Evolutionary conservation across 1,140 invertebrate species (phyloP).

Genomic region (Drosophila bipectinata): DNA sequence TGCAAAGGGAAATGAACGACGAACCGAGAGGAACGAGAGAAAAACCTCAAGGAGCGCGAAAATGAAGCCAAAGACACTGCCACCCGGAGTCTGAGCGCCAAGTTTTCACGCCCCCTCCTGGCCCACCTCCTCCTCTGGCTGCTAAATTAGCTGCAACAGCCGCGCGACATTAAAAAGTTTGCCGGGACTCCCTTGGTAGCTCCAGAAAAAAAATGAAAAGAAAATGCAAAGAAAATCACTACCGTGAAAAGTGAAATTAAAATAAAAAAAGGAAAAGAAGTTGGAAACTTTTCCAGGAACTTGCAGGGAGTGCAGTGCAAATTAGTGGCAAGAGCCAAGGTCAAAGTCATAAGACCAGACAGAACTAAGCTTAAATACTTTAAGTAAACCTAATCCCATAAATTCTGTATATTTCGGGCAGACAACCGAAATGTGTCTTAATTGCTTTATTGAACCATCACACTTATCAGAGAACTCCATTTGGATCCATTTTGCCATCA

Average conservation of each 20-base stretch:
- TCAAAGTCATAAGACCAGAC: conserved; percentile 33
- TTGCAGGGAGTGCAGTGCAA: conserved; percentile 24
- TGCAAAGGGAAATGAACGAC: conserved; percentile 67
- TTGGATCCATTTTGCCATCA: conserved; percentile 41
- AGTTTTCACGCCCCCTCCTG: conserved; percentile 30
- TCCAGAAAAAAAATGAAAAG: conserved; percentile 23
- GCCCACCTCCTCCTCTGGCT: conserved; percentile 27
- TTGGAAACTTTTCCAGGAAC: conserved; percentile 25
- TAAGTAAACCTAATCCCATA: not conserved
- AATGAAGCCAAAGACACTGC: conserved; percentile 79
- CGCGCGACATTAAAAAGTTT: conserved; percentile 82
- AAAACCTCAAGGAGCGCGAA: conserved; percentile 57
- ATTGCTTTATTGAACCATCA: conserved; percentile 36
- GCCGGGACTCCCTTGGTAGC: conserved; percentile 37
- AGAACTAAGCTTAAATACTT: too few species aligned
- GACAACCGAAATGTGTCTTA: conserved; percentile 17
- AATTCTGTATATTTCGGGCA: not conserved
- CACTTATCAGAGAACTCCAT: conserved; percentile 26
- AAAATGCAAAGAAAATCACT: conserved; percentile 53
- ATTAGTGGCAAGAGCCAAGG: conserved; percentile 29
- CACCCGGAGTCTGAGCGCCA: conserved; percentile 69
- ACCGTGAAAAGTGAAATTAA: conserved; percentile 81
- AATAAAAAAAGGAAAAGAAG: conserved; percentile 46
- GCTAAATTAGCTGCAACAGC: conserved; percentile 77
- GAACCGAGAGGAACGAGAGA: conserved; percentile 29